A percentile compares a stretch with the other conserved stretches of the same genome.
Evolutionary conservation across 1,140 invertebrate species (phyloP).

Genomic region (Leguminivora glycinivorella): DNA sequence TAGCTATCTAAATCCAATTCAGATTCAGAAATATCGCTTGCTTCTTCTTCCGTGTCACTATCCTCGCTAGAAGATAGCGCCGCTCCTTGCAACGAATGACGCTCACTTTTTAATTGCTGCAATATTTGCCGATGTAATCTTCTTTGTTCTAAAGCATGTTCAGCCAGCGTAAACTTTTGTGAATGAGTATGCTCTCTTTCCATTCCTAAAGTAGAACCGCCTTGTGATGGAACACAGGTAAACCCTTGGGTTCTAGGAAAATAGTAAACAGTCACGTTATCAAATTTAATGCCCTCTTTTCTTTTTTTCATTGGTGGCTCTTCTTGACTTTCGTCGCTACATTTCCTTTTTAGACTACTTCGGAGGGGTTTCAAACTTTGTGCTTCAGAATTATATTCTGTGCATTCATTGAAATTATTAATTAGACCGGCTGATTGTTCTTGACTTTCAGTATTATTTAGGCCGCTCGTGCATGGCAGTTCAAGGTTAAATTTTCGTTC

Average conservation of each 20-base stretch:
- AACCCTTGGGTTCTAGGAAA: slow-evolving; percentile 98
- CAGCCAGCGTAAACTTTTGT: slow-evolving; percentile 84
- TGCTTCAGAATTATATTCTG: slow-evolving; percentile 10
- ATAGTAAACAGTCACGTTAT: slow-evolving; percentile 96
- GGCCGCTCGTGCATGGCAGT: slow-evolving; percentile 53
- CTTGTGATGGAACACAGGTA: slow-evolving; percentile 97
- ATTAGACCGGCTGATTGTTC: slow-evolving; percentile 70
- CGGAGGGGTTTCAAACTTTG: slow-evolving; percentile 48
- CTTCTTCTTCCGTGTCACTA: slow-evolving; percentile 89
- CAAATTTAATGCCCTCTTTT: slow-evolving; percentile 91
- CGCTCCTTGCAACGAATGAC: slow-evolving; percentile 78
- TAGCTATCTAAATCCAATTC: slow-evolving; percentile 94
- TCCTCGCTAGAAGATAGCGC: slow-evolving; percentile 85
- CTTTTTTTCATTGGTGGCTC: slow-evolving; percentile 80
- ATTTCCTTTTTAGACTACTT: slow-evolving; percentile 72
- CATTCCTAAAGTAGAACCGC: slow-evolving; percentile 98
- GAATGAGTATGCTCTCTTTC: slow-evolving; percentile 89
- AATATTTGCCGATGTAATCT: slow-evolving; percentile 90
- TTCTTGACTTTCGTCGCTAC: slow-evolving; percentile 46
- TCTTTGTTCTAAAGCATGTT: slow-evolving; percentile 93
- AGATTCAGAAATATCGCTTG: slow-evolving; percentile 90
- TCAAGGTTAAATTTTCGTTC: slow-evolving; percentile 70
- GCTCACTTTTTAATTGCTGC: slow-evolving; percentile 86
- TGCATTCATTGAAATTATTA: slow-evolving; percentile 47
- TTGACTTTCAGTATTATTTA: slow-evolving; percentile 76